Percentiles rank a stretch among this genome's conserved stretches.
Conservation (phyloP, 2,888 invertebrate species). For the Tethea ocularis region DNA sequence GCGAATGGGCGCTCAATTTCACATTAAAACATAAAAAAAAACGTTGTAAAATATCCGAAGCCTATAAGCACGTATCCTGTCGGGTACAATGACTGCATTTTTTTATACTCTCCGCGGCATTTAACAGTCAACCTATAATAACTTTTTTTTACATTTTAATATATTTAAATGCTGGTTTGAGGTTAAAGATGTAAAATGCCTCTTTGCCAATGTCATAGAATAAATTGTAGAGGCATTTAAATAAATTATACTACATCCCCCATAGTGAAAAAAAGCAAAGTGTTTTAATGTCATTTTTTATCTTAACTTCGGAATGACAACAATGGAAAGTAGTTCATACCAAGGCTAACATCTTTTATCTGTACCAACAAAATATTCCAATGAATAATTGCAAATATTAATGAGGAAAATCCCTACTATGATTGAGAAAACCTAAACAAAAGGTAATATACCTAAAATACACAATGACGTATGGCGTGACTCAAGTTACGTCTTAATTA, state of each 20-base stretch:
- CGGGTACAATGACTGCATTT: slow-evolving; percentile 10
- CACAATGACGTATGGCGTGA: slow-evolving; percentile 1
- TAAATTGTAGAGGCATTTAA: slow-evolving; percentile 7
- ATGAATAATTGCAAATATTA: neutral
- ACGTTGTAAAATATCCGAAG: slow-evolving; percentile 6
- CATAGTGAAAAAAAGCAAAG: slow-evolving; percentile 1
- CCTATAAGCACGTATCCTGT: neutral
- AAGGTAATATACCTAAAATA: neutral
- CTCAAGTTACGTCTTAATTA: slow-evolving; percentile 25
- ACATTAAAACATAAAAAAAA: neutral
- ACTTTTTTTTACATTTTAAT: neutral
- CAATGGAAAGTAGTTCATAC: slow-evolving; percentile 5
- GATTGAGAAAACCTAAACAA: neutral
- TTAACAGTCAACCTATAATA: slow-evolving; percentile 2
- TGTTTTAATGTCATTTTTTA: slow-evolving; percentile 1
- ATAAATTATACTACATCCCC: slow-evolving; percentile 1
- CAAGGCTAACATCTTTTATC: neutral
- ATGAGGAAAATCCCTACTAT: slow-evolving; percentile 4
- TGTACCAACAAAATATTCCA: neutral
- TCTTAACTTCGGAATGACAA: slow-evolving; percentile 7
- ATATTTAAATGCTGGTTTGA: slow-evolving; percentile 5
- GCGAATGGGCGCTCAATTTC: neutral
- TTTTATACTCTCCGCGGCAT: slow-evolving; percentile 6
- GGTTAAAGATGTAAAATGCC: slow-evolving; percentile 7
- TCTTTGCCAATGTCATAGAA: slow-evolving; percentile 3